phyloP scores from a whole-genome alignment of 2,888 invertebrate species.

The Hyposoter dolosus region DNA sequence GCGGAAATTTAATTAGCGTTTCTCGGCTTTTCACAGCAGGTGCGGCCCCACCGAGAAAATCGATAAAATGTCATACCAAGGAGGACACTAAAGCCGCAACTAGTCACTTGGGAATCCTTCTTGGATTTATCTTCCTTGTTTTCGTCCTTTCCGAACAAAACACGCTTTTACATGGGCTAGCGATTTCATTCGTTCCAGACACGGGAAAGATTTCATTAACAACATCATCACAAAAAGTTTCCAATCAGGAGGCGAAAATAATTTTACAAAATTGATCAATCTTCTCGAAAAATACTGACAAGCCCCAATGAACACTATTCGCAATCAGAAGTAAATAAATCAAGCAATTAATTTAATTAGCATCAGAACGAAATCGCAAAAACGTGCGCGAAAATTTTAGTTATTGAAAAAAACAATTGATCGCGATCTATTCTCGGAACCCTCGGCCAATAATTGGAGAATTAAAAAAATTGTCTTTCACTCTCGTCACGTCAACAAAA shows the following conservation, averaged over 20 bases:
- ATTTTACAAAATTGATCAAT: too few relatives aligned
- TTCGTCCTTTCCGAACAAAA: neutral
- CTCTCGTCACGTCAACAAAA: too few relatives aligned
- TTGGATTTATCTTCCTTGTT: neutral
- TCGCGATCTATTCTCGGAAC: too few relatives aligned
- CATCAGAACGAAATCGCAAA: too few relatives aligned
- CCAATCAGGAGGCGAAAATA: neutral
- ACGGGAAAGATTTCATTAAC: neutral
- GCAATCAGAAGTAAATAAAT: neutral
- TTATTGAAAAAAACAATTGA: too few relatives aligned
- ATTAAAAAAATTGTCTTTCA: too few relatives aligned
- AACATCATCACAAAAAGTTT: neutral
- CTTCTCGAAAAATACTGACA: too few relatives aligned
- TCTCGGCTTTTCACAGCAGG: conserved; percentile 26
- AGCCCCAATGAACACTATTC: too few relatives aligned
- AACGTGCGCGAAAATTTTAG: too few relatives aligned
- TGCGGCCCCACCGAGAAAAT: conserved; percentile 15
- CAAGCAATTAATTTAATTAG: too few relatives aligned
- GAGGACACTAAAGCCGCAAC: conserved; percentile 17
- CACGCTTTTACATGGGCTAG: neutral
- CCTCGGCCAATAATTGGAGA: too few relatives aligned
- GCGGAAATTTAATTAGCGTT: conserved; percentile 63
- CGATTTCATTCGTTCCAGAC: neutral
- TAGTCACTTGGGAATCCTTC: neutral
- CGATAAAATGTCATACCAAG: conserved; percentile 25